A percentile compares a stretch with the other conserved stretches of the same genome.
Conservation (phyloP, 1,140 invertebrate genomes). For the Ips typographus region DNA sequence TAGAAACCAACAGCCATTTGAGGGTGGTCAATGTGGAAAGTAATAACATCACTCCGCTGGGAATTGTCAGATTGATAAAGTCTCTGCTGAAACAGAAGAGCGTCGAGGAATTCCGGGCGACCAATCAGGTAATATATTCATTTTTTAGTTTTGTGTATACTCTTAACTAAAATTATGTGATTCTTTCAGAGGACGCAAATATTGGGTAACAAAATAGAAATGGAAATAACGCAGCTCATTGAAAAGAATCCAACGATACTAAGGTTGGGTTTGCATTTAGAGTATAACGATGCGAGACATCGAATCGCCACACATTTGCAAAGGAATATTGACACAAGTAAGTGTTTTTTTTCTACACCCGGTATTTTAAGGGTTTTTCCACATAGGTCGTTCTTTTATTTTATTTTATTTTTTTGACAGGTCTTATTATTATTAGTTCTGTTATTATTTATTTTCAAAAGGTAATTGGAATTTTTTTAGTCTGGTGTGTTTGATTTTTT, state of each 20-base stretch:
- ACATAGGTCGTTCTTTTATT: conserved; percentile 16
- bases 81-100: conserved; percentile 82
- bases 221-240: conserved; percentile 92
- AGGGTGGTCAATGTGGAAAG: conserved; percentile 94
- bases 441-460: conserved; percentile 18
- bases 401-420: conserved; percentile 7
- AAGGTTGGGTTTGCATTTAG: conserved; percentile 90
- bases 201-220: conserved; percentile 96
- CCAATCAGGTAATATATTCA: conserved; percentile 79
- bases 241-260: conserved; percentile 91
- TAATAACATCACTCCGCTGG: conserved; percentile 87
- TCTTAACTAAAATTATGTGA: not conserved
- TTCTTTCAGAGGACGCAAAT: conserved; percentile 82
- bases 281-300: conserved; percentile 94
- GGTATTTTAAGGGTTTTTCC: too few species aligned
- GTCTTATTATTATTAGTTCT: conserved; percentile 23
- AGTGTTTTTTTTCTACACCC: conserved; percentile 55
- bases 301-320: conserved; percentile 90
- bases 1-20: conserved; percentile 84
- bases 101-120: conserved; percentile 90
- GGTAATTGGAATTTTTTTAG: not conserved
- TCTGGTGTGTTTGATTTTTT: too few species aligned
- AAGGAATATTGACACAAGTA: conserved; percentile 95
- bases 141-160: not conserved
- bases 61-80: conserved; percentile 82